Evolutionary conservation across 2,888 invertebrate species (phyloP).

Genomic region (Lepidochitona cinerea): DNA sequence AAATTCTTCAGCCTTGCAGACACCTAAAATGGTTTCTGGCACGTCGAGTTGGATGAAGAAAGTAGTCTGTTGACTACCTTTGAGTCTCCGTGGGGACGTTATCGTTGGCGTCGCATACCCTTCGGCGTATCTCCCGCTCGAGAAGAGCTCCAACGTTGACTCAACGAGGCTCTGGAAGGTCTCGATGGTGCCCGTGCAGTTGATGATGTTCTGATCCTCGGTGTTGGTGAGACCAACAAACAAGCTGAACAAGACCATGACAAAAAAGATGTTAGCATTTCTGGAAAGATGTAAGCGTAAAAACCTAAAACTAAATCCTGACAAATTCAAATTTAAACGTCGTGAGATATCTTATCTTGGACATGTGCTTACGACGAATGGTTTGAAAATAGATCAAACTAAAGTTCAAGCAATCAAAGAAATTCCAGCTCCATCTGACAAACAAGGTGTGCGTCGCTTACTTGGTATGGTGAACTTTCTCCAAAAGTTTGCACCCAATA

Average conservation of each 20-base stretch:
- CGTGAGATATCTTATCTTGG: slow-evolving; percentile 23
- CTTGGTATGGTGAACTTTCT: slow-evolving; percentile 27
- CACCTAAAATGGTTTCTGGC: slow-evolving; percentile 27
- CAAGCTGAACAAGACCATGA: slow-evolving; percentile 24
- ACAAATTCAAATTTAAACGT: slow-evolving; percentile 18
- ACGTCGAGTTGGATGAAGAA: slow-evolving; percentile 23
- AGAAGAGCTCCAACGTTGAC: slow-evolving; percentile 25
- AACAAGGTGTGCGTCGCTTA: slow-evolving; percentile 20
- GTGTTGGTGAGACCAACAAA: slow-evolving; percentile 19
- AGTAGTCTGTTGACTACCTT: slow-evolving; percentile 32
- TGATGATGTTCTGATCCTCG: slow-evolving; percentile 27
- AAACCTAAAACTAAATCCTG: slow-evolving; percentile 20
- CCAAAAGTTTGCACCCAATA: slow-evolving; percentile 24
- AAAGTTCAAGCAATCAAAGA: slow-evolving; percentile 24
- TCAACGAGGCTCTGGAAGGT: slow-evolving; percentile 22
- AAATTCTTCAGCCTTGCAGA: slow-evolving; percentile 14
- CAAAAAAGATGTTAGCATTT: slow-evolving; percentile 12
- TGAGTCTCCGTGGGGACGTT: slow-evolving; percentile 35
- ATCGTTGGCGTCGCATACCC: slow-evolving; percentile 29
- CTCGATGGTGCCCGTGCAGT: slow-evolving; percentile 18
- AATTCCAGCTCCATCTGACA: slow-evolving; percentile 27
- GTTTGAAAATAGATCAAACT: slow-evolving; percentile 22
- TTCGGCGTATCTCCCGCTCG: slow-evolving; percentile 20
- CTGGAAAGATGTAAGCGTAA: slow-evolving; percentile 20
- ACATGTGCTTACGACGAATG: slow-evolving; percentile 18